phyloP scores from a whole-genome alignment of 1,140 invertebrate species.

The Thereuonema tuberculata region DNA sequence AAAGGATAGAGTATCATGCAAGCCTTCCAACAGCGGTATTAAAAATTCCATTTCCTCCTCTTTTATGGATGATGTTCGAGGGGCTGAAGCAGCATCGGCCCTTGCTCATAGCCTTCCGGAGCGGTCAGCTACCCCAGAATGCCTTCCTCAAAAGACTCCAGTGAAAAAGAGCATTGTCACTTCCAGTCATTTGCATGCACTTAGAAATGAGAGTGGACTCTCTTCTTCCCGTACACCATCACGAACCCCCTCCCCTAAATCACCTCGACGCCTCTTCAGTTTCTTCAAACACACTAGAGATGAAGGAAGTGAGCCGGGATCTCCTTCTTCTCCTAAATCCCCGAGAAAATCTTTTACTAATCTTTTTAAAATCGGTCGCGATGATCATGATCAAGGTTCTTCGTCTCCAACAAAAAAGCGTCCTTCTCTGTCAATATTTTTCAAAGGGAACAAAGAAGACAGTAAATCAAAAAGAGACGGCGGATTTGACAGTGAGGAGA shows the following conservation, averaged over 20 bases:
- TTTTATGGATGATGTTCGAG: conserved; percentile 3
- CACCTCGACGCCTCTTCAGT: not conserved
- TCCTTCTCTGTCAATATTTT: not conserved
- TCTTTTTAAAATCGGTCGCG: conserved; percentile 47
- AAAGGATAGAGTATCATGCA: too few species aligned
- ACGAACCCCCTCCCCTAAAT: conserved; percentile 11
- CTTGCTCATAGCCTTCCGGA: conserved; percentile 9
- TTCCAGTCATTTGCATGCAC: not conserved
- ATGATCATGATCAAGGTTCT: conserved; percentile 3
- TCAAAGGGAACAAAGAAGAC: conserved; percentile 27
- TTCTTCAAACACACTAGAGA: conserved; percentile 4
- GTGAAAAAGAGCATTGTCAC: not conserved
- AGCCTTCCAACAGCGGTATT: not conserved
- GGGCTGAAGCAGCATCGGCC: conserved; percentile 20
- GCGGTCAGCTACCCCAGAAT: conserved; percentile 4
- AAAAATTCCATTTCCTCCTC: not conserved
- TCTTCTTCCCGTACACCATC: not conserved
- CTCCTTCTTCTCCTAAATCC: conserved; percentile 42
- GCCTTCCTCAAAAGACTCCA: not conserved
- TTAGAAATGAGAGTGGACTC: too few species aligned
- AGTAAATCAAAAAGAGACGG: conserved; percentile 29
- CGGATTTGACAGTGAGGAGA: conserved; percentile 22
- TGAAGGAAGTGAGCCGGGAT: not conserved
- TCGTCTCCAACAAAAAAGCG: not conserved
- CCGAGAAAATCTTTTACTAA: conserved; percentile 63